Evolutionary conservation across 2,797 vertebrate genomes (phyloP).

Genomic region (Monodelphis domestica): DNA sequence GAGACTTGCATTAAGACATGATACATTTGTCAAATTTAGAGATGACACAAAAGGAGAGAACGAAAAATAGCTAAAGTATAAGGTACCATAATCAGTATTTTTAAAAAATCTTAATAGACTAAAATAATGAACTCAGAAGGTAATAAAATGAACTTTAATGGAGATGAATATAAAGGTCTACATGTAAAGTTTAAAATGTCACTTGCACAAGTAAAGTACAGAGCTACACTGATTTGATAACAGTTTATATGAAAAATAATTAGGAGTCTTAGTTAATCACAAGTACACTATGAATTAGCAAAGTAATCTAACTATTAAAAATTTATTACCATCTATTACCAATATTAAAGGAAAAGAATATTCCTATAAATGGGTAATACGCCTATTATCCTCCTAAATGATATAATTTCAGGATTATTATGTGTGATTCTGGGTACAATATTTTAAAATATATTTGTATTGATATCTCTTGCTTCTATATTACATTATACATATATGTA

Average conservation of each 20-base stretch:
- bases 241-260: constrained; percentile 1
- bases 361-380: background rate
- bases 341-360: background rate
- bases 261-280: background rate
- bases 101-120: background rate
- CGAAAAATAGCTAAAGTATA: background rate
- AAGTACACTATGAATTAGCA: constrained; percentile 14
- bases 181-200: background rate
- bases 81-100: background rate
- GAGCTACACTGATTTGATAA: constrained; percentile 2
- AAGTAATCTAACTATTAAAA: background rate
- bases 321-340: background rate
- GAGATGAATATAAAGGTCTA: background rate
- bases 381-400: background rate
- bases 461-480: background rate
- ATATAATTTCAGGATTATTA: background rate
- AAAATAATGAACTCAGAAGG: constrained; percentile 43
- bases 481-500: background rate
- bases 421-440: background rate
- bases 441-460: background rate
- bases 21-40: constrained; percentile 26
- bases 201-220: constrained; percentile 14
- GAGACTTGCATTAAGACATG: background rate
- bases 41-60: constrained; percentile 28
- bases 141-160: constrained; percentile 14